A percentile compares a stretch with the other conserved stretches of the same genome.
These are phyloP conservation scores for Acanthornis magna DNA, from an alignment of 2,797 vertebrate species.

Conservation along the genomic window DNA sequence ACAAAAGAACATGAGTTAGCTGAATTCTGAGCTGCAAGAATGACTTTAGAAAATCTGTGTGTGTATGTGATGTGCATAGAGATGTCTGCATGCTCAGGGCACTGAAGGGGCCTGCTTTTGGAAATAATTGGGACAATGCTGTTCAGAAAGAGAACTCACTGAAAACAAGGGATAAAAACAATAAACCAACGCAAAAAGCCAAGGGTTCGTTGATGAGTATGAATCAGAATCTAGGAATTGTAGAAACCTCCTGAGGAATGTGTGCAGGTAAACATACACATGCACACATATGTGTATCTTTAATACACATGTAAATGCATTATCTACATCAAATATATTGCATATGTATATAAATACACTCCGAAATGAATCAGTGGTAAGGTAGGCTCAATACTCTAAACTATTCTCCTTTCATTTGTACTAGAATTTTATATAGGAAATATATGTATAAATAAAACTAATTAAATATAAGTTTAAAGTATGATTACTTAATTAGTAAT, in stretches of 20 bases:
- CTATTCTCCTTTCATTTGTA: not conserved
- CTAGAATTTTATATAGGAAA: not conserved
- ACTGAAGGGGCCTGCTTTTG: not conserved
- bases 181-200: not conserved
- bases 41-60: not conserved
- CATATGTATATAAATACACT: not conserved
- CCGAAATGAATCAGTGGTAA: not conserved
- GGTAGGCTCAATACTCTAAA: not conserved
- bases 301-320: not conserved
- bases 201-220: not conserved
- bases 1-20: not conserved
- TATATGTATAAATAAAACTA: not conserved
- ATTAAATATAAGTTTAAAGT: not conserved
- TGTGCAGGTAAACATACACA: not conserved
- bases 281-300: too few species aligned
- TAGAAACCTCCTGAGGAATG: not conserved
- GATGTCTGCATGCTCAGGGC: not conserved
- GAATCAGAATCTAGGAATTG: not conserved
- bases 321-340: not conserved
- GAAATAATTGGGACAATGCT: not conserved
- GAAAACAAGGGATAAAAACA: not conserved
- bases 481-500: not conserved
- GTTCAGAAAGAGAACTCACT: not conserved
- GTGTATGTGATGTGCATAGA: not conserved
- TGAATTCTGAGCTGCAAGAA: not conserved